These are phyloP conservation scores for Leucania comma DNA, from an alignment of 2,888 invertebrate genomes.

Conservation along the genomic window DNA sequence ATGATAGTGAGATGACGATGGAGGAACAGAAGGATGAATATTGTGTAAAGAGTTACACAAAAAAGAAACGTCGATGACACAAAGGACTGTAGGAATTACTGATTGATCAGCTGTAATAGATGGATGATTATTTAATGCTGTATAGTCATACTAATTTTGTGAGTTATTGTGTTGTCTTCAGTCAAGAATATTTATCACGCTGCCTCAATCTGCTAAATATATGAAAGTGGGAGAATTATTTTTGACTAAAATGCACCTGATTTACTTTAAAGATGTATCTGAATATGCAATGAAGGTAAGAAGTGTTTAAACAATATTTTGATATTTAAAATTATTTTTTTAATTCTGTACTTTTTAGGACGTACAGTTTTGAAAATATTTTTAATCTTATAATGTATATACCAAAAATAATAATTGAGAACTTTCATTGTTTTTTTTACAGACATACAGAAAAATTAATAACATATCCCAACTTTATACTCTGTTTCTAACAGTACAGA, in stretches of 20 bases:
- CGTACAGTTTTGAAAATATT: no score
- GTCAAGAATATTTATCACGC: background rate
- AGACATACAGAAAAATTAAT: slow-evolving; percentile 31
- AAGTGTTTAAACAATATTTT: background rate
- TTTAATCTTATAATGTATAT: background rate
- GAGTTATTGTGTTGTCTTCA: background rate
- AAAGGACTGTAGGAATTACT: no score
- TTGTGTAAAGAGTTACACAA: background rate
- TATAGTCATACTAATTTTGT: background rate
- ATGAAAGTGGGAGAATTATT: slow-evolving; percentile 1
- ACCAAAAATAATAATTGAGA: background rate
- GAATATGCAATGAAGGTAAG: slow-evolving; percentile 7
- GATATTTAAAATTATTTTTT: background rate
- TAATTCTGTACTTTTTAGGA: no score
- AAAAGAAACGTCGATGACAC: background rate
- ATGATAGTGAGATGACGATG: background rate
- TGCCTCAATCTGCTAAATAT: slow-evolving; percentile 1
- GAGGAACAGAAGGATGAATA: background rate
- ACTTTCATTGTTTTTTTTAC: slow-evolving; percentile 13
- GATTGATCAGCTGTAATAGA: background rate
- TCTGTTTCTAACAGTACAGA: background rate
- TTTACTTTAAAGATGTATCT: slow-evolving; percentile 8
- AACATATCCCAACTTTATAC: slow-evolving; percentile 13
- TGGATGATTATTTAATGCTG: background rate
- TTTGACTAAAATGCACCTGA: slow-evolving; percentile 9